phyloP scores from a whole-genome alignment of 2,888 invertebrate genomes.

The Gymnoscelis rufifasciata region DNA sequence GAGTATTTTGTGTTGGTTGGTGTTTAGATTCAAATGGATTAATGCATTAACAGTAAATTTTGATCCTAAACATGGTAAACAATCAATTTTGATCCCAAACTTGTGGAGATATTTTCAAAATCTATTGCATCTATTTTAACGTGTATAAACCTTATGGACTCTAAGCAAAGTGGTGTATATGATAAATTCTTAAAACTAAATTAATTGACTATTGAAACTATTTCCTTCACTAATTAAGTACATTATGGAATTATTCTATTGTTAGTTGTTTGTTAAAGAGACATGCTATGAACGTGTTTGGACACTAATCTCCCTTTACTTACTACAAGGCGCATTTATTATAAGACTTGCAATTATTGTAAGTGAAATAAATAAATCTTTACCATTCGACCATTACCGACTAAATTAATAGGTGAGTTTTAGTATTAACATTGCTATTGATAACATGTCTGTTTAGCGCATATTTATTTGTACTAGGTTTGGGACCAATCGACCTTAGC shows the following conservation, averaged over 20 bases:
- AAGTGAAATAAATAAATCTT: slow-evolving; percentile 15
- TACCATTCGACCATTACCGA: neutral
- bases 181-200: slow-evolving; percentile 45
- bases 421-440: slow-evolving; percentile 6
- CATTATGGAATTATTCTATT: slow-evolving; percentile 45
- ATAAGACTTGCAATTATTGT: slow-evolving; percentile 28
- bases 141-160: slow-evolving; percentile 28
- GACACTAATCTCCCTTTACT: slow-evolving; percentile 25
- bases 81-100: slow-evolving; percentile 66
- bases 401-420: neutral
- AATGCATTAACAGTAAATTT: slow-evolving; percentile 38
- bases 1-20: neutral
- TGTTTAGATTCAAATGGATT: slow-evolving; percentile 21
- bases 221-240: slow-evolving; percentile 63
- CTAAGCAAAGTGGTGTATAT: slow-evolving; percentile 35
- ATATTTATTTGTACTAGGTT: slow-evolving; percentile 53
- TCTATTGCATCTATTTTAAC: slow-evolving; percentile 25
- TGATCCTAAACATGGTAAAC: slow-evolving; percentile 40
- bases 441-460: slow-evolving; percentile 23
- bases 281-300: slow-evolving; percentile 31
- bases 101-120: slow-evolving; percentile 12
- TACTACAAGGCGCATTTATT: slow-evolving; percentile 32
- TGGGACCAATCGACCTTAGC: slow-evolving; percentile 59
- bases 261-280: slow-evolving; percentile 38
- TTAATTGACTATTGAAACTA: slow-evolving; percentile 61